phyloP scores from a whole-genome alignment of 2,113 vertebrate species.

The Sula dactylatra region DNA sequence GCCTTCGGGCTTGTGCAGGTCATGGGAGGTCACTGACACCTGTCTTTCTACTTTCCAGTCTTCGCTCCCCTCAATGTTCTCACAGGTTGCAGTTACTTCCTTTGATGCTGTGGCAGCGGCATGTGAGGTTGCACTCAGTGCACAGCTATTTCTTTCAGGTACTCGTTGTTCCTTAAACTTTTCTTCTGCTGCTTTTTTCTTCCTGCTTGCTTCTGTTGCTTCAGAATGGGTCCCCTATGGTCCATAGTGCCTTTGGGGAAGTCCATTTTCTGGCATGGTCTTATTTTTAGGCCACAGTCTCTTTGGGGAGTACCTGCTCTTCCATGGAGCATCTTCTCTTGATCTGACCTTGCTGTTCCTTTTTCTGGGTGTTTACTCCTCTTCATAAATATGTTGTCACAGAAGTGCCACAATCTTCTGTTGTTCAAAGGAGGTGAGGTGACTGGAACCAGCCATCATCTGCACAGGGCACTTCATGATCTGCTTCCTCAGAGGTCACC shows the following conservation, averaged over 20 bases:
- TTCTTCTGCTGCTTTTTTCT: not conserved
- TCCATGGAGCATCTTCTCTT: not conserved
- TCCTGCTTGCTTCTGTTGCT: not conserved
- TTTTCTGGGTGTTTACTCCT: not conserved
- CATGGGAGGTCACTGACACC: not conserved
- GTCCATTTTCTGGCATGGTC: not conserved
- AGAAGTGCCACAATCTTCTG: not conserved
- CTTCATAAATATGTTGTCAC: not conserved
- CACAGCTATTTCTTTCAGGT: not conserved
- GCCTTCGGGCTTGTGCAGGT: not conserved
- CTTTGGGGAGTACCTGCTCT: not conserved
- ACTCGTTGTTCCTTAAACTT: not conserved
- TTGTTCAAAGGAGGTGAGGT: not conserved
- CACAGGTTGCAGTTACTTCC: no score
- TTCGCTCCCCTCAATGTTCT: no score
- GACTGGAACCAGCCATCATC: not conserved
- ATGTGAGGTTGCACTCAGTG: not conserved
- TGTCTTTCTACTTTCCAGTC: not conserved
- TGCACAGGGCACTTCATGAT: not conserved
- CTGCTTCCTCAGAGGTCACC: not conserved
- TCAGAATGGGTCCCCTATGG: not conserved
- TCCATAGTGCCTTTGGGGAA: not conserved
- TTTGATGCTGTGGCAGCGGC: no score
- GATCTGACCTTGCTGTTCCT: not conserved
- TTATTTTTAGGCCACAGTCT: not conserved